Base-by-base conservation (phyloP, 2,113 vertebrate genomes). In the Leptobrachium leishanense region DNA sequence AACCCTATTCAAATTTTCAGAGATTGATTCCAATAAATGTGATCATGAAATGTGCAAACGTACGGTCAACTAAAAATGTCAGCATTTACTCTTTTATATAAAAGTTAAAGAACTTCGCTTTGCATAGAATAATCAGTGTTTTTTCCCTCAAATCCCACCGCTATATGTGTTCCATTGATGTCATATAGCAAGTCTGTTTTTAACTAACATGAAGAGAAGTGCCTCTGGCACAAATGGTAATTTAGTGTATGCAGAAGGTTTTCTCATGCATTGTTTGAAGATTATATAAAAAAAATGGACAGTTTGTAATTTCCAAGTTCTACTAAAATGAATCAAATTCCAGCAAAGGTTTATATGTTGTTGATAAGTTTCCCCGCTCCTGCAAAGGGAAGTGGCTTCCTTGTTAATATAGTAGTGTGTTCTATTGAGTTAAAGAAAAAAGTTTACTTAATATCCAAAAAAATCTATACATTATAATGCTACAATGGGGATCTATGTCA, bases 201-300 rank as follows among this genome's bases (percentile, higher is more conserved):
- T 72, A 72, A 72, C 59, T 42, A 79, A 79, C 53, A 66, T 79
- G 77, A 79, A 72, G 72, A 63, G 64, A 79, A 55, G 54, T 15
- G 77, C 77, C 77, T 65, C 62, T 72, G 77, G 77, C 69, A 72
- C 39, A 79, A 72, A 72, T 79, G 77, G 69, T 79, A 79, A 79
- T 72, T 72, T 68, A 54, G 69, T 41, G 44, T 65, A 72, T 79
- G 59, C 76, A 79, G 68, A 79, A 72, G 68, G 69, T 55, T 79
- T 79, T 79, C 77, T 72, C 77, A 79, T 62, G 77, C 77, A 79
- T 66, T 72, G 77, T 79, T 55, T 44, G 50, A 43, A 67, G 41
- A 15, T 72, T 44, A 66, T 63, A 72, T 31, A 31, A 31, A 31
- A 39, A 66, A 72, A 79, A 79, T 79, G 67, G 66, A 72, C 77